Conservation (phyloP, 37 sponge, comb jelly and placozoan genomes). For the Eunapius fragilis region DNA sequence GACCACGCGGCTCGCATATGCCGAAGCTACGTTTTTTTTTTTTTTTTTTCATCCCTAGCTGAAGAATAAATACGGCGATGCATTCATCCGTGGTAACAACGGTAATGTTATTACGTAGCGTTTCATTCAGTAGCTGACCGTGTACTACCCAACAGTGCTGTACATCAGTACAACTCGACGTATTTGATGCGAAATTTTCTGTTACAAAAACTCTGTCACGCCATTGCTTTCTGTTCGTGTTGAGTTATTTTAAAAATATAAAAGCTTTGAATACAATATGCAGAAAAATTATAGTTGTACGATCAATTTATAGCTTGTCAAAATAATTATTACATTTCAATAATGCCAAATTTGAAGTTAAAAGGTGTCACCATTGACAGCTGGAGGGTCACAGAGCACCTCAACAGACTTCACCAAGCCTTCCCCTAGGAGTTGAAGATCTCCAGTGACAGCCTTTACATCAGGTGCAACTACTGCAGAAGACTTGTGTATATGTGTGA, state of each 20-base stretch:
- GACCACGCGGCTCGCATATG: background rate
- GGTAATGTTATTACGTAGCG: slow-evolving; percentile 49
- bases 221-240: background rate
- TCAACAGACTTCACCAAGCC: slow-evolving; percentile 76
- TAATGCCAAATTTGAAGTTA: background rate
- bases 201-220: background rate
- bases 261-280: too few species aligned
- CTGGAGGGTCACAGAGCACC: slow-evolving; percentile 1
- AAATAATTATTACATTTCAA: background rate
- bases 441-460: slow-evolving; percentile 52
- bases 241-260: background rate
- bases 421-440: slow-evolving; percentile 76
- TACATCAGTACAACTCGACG: slow-evolving; percentile 96
- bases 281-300: too few species aligned
- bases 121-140: background rate
- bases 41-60: slow-evolving; percentile 52
- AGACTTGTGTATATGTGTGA: background rate
- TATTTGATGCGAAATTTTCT: slow-evolving; percentile 33
- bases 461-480: slow-evolving; percentile 32
- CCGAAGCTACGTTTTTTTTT: background rate
- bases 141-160: slow-evolving; percentile 68
- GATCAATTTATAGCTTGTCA: background rate
- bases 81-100: slow-evolving; percentile 99
- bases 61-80: slow-evolving; percentile 99
- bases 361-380: background rate